Conservation (phyloP, 2,113 vertebrate species). For the Psilopsiagon aurifrons region DNA sequence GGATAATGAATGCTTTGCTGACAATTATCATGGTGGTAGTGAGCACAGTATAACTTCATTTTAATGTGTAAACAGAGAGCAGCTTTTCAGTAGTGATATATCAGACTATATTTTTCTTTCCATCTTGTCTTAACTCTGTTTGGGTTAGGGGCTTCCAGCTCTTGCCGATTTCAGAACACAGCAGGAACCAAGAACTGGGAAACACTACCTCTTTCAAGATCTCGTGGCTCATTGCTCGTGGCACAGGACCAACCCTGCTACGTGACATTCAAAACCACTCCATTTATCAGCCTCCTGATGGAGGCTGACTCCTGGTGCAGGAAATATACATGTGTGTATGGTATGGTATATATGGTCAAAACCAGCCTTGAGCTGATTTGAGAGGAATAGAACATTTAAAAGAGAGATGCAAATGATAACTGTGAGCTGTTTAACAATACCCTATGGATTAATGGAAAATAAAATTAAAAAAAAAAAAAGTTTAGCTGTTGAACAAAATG, state of each 20-base stretch:
- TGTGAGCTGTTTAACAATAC: neutral
- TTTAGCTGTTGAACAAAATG: neutral
- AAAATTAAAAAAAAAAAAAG: no score
- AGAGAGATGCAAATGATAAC: neutral
- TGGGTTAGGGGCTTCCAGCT: neutral
- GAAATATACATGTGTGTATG: neutral
- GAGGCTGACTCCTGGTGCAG: neutral
- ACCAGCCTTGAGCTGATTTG: neutral
- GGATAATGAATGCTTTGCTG: neutral
- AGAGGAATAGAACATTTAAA: neutral
- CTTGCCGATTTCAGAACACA: neutral
- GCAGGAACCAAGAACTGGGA: neutral
- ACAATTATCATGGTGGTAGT: neutral
- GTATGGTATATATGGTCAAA: neutral
- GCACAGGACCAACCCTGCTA: neutral
- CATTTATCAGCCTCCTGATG: neutral
- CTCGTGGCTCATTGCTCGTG: neutral
- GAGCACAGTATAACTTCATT: neutral
- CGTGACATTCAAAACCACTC: neutral
- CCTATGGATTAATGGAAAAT: neutral
- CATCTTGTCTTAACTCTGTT: neutral
- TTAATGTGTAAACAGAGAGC: neutral
- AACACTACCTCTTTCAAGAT: neutral
- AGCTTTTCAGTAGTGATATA: neutral
- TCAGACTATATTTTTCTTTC: neutral